Base-by-base conservation (phyloP, 1,140 invertebrate species). In the Drosophila sturtevanti region DNA sequence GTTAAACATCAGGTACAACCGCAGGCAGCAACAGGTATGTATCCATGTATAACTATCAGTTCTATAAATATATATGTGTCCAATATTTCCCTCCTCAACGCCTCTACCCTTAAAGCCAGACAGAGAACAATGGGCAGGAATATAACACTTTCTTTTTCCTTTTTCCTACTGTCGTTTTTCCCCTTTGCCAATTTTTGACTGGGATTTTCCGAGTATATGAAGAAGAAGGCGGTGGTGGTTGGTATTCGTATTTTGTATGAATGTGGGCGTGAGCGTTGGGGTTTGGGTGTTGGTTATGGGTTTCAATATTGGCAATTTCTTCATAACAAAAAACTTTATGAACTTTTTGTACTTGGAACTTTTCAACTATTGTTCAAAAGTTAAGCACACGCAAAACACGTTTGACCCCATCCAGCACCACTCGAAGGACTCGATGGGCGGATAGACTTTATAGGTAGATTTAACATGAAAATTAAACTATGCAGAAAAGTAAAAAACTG, bases 11-110 rank as follows among this genome's bases (percentile, higher is more conserved):
- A 91, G 81, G 90, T 91, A 77, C 80, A 91, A 63, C 66, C 89
- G 18, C 74, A 90, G 62, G 90, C 90, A 63, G 82, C 90, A 79
- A 91, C 90, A 91, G 90, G 90, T 91, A 91, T 76, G 81, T 87
- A 65, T 34, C 34, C 56, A 7, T 14, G 11, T 21, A 18, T 2
- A 35, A 16, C 7, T 18, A 9, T n/a, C n/a, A 37, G 48, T 7
- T 16, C n/a, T 14, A 22, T 4, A 44, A 41, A 18, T 14, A 1
- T n/a, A 9, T 14, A 59, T 11, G 37, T 24, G 7, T 6, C 27
- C 27, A 31, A 6, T 6, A 4, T 31, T 31, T 31, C 4, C 0
- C 3, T 9, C 16, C 5, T 14, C 16, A 21, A 4, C 21, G 11
- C 2, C 7, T 41, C 7, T 7, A 24, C 9, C 10, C 16, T 38